Base-by-base conservation (phyloP, 1,140 invertebrate genomes). In the Drosophila carrolli region DNA sequence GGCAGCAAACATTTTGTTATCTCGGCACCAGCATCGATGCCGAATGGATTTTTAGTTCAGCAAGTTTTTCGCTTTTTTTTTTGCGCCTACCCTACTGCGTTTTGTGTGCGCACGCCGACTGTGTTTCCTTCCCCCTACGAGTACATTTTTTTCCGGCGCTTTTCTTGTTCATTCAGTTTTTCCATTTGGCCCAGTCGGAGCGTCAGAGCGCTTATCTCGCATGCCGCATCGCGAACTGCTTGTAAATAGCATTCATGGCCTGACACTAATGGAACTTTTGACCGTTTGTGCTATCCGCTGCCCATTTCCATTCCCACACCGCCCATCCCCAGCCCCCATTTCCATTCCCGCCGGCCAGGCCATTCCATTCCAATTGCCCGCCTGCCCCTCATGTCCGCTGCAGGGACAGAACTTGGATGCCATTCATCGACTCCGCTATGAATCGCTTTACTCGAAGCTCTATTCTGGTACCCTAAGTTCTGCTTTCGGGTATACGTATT, bases 171-270 rank as follows among this genome's bases (percentile, higher is more conserved):
- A 82, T 77, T 78, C 68, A 63, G 62, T 82, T 67, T 74, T 67
- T 72, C 57, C 75, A 75, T 78, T 83, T 65, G 80, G 59, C 51
- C 61, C 68, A 47, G 48, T 10, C 50, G 62, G 50, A 55, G 50
- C 67, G 67, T 70, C 51, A 71, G 48, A 60, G 48, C 68, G 71
- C 71, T 83, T 83, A 83, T 83, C 80, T 83, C 70, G 59, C 51
- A 61, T 59, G 70, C 70, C 66, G 80, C 75, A 83, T 83, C 80
- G 80, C 68, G 63, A 78, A 78, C 79, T 74, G 80, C 80, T 83
- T 83, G 75, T 83, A 83, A 83, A 82, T 82, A 83, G 81, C 80
- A 83, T 83, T 83, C 80, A 83, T 78, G 70, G 80, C 80, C 80
- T 66, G 79, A 82, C 79, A 78, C 75, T 83, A 83, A 83, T 83